These are phyloP conservation scores for Dascyllus trimaculatus DNA, from an alignment of 2,113 vertebrate genomes.

Conservation along the genomic window DNA sequence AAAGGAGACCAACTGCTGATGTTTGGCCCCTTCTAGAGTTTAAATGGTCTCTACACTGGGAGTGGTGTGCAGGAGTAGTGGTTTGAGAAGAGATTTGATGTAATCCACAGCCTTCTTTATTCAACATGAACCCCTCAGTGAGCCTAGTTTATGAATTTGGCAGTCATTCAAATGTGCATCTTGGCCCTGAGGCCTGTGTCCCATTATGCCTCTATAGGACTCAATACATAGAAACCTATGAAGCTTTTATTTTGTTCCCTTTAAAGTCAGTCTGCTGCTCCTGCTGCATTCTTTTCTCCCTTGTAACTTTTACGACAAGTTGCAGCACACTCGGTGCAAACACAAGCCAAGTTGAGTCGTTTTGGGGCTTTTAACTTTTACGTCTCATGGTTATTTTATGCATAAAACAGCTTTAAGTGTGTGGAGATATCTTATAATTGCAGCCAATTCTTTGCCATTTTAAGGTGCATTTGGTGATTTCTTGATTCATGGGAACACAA, in stretches of 20 bases:
- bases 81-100: slow-evolving; percentile 78
- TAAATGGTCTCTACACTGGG: slow-evolving; percentile 83
- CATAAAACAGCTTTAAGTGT: slow-evolving; percentile 7
- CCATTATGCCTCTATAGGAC: slow-evolving; percentile 61
- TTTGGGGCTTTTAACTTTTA: slow-evolving; percentile 7
- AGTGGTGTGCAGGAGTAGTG: slow-evolving; percentile 75
- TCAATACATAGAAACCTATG: slow-evolving; percentile 23
- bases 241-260: slow-evolving; percentile 38
- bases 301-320: slow-evolving; percentile 34
- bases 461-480: background rate
- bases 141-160: slow-evolving; percentile 74
- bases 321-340: slow-evolving; percentile 3
- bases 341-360: background rate
- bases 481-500: background rate
- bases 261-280: slow-evolving; percentile 36
- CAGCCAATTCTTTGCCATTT: background rate
- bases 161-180: slow-evolving; percentile 78
- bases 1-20: slow-evolving; percentile 86
- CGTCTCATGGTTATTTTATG: background rate
- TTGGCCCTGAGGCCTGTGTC: slow-evolving; percentile 50
- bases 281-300: slow-evolving; percentile 24
- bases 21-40: slow-evolving; percentile 81
- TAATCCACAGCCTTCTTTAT: slow-evolving; percentile 86
- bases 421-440: background rate
- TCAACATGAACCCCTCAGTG: slow-evolving; percentile 79